These are phyloP conservation scores for Phaetusa simplex DNA, from an alignment of 2,113 vertebrate species.

Conservation along the genomic window DNA sequence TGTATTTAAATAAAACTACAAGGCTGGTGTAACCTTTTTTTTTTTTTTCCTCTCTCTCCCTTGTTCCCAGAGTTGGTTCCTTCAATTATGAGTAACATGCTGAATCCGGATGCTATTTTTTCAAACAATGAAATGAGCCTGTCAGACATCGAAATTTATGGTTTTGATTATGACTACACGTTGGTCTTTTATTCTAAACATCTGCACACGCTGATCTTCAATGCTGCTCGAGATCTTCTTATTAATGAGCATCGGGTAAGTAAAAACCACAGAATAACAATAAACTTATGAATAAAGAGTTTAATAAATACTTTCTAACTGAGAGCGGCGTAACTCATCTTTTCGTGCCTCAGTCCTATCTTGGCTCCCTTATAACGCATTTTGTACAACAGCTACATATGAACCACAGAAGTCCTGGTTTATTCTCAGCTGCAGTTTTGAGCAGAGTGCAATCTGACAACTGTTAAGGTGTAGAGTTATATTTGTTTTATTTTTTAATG, in stretches of 20 bases:
- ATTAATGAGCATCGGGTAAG: conserved; percentile 92
- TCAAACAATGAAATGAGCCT: conserved; percentile 98
- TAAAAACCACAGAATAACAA: neutral
- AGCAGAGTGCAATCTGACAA: neutral
- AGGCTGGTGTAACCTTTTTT: neutral
- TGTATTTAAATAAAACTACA: neutral
- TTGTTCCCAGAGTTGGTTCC: conserved; percentile 80
- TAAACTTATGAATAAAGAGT: neutral
- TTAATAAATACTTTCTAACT: neutral
- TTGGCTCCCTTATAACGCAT: neutral
- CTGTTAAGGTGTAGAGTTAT: neutral
- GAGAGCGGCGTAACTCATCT: neutral
- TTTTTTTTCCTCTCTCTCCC: neutral
- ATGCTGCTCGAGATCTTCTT: conserved; percentile 92
- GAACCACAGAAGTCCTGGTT: neutral
- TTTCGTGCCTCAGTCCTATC: neutral
- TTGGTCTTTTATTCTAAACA: conserved; percentile 95
- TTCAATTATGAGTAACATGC: conserved; percentile 81
- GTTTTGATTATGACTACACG: conserved; percentile 98
- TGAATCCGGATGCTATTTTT: conserved; percentile 94
- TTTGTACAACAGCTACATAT: neutral
- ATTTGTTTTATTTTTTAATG: neutral
- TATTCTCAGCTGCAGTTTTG: neutral
- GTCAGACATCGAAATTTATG: conserved; percentile 93
- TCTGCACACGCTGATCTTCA: conserved; percentile 94